These are phyloP conservation scores for Sitophilus oryzae DNA, from an alignment of 1,140 invertebrate genomes.

Conservation along the genomic window DNA sequence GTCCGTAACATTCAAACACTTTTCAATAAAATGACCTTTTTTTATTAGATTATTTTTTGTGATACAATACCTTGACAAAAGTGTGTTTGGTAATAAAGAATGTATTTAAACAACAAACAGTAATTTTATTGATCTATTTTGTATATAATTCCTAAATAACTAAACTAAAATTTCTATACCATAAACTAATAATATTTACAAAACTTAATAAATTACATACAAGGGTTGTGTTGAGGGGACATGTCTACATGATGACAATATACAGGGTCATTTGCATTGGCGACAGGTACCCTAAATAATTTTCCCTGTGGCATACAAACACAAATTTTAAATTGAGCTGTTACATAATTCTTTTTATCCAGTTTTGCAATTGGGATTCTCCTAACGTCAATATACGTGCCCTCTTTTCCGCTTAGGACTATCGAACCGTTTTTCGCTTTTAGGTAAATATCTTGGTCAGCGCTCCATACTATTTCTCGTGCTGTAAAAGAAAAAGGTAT, in stretches of 20 bases:
- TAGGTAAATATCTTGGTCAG: conserved; percentile 72
- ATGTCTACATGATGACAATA: conserved; percentile 60
- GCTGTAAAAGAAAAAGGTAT: conserved; percentile 11
- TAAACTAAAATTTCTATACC: too few relatives aligned
- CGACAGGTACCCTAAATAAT: conserved; percentile 64
- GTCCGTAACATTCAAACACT: too few relatives aligned
- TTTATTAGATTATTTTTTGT: too few relatives aligned
- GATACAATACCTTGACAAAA: too few relatives aligned
- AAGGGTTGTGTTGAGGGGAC: conserved; percentile 63
- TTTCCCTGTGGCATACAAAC: conserved; percentile 82
- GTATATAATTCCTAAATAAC: too few relatives aligned
- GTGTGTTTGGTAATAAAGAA: too few relatives aligned
- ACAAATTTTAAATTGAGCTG: conserved; percentile 74
- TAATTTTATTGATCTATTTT: too few relatives aligned
- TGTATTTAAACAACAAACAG: too few relatives aligned
- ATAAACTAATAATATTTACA: too few relatives aligned
- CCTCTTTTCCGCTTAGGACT: conserved; percentile 62
- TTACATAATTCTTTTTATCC: conserved; percentile 44
- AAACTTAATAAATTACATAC: conserved; percentile 44
- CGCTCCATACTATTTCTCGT: conserved; percentile 54
- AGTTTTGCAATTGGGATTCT: conserved; percentile 62
- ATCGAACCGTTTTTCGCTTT: conserved; percentile 75
- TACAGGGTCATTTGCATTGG: conserved; percentile 48
- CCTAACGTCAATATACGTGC: conserved; percentile 65
- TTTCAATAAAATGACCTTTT: too few relatives aligned